Evolutionary conservation across 2,888 invertebrate genomes (phyloP), one percentile per base, ranked within the genome.

Genomic region (Teleiodes luculella): DNA sequence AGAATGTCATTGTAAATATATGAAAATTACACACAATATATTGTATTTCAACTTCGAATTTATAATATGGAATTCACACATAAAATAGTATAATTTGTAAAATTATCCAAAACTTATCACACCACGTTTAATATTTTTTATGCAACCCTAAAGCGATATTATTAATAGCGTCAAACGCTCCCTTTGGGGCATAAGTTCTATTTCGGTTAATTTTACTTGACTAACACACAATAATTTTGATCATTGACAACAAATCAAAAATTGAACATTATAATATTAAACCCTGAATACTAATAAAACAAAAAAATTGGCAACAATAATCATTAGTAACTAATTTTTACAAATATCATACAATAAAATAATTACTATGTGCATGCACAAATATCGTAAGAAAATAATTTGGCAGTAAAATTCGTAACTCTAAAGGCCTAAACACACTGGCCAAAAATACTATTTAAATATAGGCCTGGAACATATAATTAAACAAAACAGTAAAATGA

Each of bases 21-120:
- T 69, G 66, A 70, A 73, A 70, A 69, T 72, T 74, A 76, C 76
- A 76, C 76, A 74, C 68, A 72, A 55, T 24, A 70, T 74, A 70
- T 70, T 74, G 80, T 74, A 81, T 72, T 77, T 72, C 64, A 72
- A 82, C 78, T 79, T 84, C 70, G 69, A 83, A 83, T 84, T 86
- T 84, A 73, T 75, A 74, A 81, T 80, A 80, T 82, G 85, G 85
- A 87, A 84, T 85, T 82, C 83, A 86, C 86, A 87, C 84, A 83
- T 80, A 89, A 87, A 86, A 86, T 87, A 87, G 86, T 87, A 87
- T 82, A 87, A 88, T 86, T 89, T 89, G 89, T 89, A 89, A 89
- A 89, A 89, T 87, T 86, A 88, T 89, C 89, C 85, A 89, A 89
- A 89, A 89, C 86, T 84, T 89, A 89, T 89, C 88, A 89, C 87